These are phyloP conservation scores for Cinclus mexicanus DNA, from an alignment of 2,113 vertebrate species.

Conservation along the genomic window DNA sequence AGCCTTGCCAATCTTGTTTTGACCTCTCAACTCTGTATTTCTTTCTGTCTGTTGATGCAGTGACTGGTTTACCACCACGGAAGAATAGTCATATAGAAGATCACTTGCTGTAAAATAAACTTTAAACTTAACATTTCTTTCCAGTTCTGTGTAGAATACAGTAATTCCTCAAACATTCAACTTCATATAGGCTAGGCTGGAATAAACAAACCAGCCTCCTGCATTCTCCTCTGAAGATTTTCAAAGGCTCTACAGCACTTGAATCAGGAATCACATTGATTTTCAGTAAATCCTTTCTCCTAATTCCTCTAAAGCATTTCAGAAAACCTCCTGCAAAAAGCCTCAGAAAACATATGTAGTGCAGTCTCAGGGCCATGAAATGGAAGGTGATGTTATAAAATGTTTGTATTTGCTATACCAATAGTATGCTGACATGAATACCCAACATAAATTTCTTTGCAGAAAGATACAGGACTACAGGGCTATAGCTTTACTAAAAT, in stretches of 20 bases:
- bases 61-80: constrained; percentile 3
- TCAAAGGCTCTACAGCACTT: constrained; percentile 10
- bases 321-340: constrained; percentile 10
- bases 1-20: constrained; percentile 47
- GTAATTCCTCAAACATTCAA: background rate
- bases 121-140: background rate
- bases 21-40: constrained; percentile 18
- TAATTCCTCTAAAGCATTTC: constrained; percentile 25
- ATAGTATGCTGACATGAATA: background rate
- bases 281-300: constrained; percentile 35
- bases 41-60: constrained; percentile 4
- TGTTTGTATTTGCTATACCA: background rate
- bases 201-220: constrained; percentile 13
- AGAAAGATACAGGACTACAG: background rate
- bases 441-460: background rate
- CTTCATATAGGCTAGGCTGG: background rate
- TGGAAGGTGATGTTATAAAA: background rate
- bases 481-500: constrained; percentile 1
- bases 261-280: constrained; percentile 16
- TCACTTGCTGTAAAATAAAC: background rate
- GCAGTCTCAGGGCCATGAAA: background rate
- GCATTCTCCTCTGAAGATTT: constrained; percentile 26
- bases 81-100: background rate
- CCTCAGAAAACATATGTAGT: background rate
- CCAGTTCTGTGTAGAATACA: background rate